phyloP scores from a whole-genome alignment of 2,797 vertebrate genomes.

The Enteromius radiatus region DNA sequence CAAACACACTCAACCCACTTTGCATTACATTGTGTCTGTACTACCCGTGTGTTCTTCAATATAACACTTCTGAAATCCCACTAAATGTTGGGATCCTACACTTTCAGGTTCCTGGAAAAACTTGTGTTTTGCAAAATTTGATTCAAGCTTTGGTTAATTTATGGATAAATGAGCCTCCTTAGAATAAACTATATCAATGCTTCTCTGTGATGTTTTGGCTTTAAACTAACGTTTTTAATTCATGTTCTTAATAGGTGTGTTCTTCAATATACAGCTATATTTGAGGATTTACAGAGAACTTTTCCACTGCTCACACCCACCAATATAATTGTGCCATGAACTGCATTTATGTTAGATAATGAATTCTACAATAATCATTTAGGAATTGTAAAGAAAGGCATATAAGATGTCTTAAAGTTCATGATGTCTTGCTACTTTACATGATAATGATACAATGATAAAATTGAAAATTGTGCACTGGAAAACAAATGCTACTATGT shows the following conservation, averaged over 20 bases:
- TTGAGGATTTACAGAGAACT: not conserved
- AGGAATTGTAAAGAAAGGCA: too few species aligned
- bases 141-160: constrained; percentile 84
- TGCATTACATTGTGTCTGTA: not conserved
- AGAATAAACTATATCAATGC: constrained; percentile 75
- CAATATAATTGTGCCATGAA: not conserved
- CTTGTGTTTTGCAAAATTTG: constrained; percentile 74
- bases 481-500: not conserved
- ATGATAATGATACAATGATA: too few species aligned
- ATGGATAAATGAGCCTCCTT: constrained; percentile 85
- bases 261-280: constrained; percentile 1
- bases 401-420: too few species aligned
- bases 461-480: not conserved
- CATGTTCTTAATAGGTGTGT: not conserved
- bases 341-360: not conserved
- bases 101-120: constrained; percentile 47
- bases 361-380: not conserved
- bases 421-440: too few species aligned
- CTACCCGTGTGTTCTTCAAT: not conserved
- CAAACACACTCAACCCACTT: not conserved
- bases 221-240: not conserved
- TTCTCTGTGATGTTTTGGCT: constrained; percentile 12
- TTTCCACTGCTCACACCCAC: not conserved
- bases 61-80: not conserved
- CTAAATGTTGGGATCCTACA: not conserved